Conservation (phyloP, 2,113 vertebrate species). For the Pituophis catenifer region DNA sequence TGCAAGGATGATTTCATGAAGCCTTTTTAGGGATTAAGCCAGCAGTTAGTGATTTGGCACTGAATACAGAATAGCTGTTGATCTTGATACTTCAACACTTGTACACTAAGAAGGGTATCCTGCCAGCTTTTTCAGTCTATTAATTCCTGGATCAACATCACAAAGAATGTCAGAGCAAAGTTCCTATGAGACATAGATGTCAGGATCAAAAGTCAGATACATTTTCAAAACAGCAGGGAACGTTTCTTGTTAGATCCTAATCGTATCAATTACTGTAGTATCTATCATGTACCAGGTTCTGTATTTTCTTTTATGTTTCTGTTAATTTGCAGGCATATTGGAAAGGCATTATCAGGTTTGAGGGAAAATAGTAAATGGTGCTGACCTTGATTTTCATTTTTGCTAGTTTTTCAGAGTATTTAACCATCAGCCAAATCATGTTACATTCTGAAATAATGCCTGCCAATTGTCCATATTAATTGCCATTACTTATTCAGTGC, state of each 20-base stretch:
- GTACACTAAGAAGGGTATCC: constrained; percentile 80
- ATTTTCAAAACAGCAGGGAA: constrained; percentile 87
- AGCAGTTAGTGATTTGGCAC: constrained; percentile 54
- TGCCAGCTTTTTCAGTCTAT: constrained; percentile 93
- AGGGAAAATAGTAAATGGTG: constrained; percentile 49
- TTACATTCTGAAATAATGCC: background rate
- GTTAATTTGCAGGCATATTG: constrained; percentile 64
- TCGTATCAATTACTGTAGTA: constrained; percentile 84
- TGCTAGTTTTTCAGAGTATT: constrained; percentile 35
- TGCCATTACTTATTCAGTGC: background rate
- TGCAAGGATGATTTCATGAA: background rate
- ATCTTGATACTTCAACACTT: constrained; percentile 75
- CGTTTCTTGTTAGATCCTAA: constrained; percentile 83
- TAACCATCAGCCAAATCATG: background rate
- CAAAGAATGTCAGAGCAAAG: constrained; percentile 90
- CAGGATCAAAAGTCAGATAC: constrained; percentile 98
- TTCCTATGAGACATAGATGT: constrained; percentile 98
- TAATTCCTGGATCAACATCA: constrained; percentile 91
- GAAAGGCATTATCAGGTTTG: constrained; percentile 61
- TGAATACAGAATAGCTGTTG: constrained; percentile 67
- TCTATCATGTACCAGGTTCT: constrained; percentile 82
- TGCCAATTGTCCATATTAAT: background rate
- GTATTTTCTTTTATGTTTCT: constrained; percentile 63
- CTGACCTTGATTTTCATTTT: constrained; percentile 29
- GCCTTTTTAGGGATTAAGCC: background rate